These are phyloP conservation scores for Electrophaes corylata DNA, from an alignment of 2,888 invertebrate genomes.

Conservation along the genomic window DNA sequence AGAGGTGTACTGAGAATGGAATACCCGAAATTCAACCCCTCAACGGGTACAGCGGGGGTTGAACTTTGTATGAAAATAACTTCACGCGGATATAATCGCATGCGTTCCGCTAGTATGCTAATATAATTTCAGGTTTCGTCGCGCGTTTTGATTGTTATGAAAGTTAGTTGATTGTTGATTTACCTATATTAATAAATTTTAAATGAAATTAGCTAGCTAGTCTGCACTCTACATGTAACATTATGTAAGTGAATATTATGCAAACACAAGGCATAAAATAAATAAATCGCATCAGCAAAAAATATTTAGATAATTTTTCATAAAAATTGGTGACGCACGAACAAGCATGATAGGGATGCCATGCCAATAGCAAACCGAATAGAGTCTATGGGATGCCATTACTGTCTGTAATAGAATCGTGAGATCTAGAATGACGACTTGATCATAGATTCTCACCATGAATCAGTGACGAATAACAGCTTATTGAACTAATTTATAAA, in stretches of 20 bases:
- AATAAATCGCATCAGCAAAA: not conserved
- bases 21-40: too few relatives aligned
- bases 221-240: not conserved
- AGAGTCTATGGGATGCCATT: conserved; percentile 37
- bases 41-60: too few relatives aligned
- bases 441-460: conserved; percentile 27
- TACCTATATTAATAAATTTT: too few relatives aligned
- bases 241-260: not conserved
- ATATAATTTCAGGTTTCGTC: not conserved
- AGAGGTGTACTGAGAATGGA: too few relatives aligned
- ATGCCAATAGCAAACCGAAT: conserved; percentile 11
- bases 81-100: too few relatives aligned
- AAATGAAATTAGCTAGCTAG: too few relatives aligned
- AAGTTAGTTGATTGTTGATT: too few relatives aligned
- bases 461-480: conserved; percentile 14
- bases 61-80: too few relatives aligned
- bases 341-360: conserved; percentile 1
- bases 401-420: conserved; percentile 41
- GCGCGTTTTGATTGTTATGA: not conserved
- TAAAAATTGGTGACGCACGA: not conserved
- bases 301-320: not conserved
- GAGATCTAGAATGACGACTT: conserved; percentile 42
- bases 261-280: not conserved
- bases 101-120: too few relatives aligned
- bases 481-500: conserved; percentile 17